Evolutionary conservation across 2,888 invertebrate species (phyloP), one percentile per base, ranked within the genome.

Genomic region (Heteromurus nitidus): DNA sequence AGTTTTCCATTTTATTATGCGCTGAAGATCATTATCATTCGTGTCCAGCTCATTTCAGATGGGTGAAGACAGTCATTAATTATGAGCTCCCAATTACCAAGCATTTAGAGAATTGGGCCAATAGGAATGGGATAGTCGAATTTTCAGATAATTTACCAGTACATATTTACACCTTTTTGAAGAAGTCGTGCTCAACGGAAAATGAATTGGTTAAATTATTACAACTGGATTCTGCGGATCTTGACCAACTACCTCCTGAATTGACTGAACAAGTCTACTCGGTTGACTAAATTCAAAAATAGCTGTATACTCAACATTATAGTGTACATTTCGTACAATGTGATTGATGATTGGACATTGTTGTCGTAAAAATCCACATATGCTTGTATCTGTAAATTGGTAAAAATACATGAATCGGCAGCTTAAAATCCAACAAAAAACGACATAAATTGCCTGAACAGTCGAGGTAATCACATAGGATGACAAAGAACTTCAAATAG

Each of bases 11-110:
- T 9, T 18, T 77, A 1, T 22, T 77, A 7, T 77, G 77, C 28
- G 77, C 77, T 13, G 77, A 77, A 16, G 77, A 77, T 53, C 77
- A 77, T 53, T 77, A 77, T 22, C 77, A 77, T 16, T 77, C 77
- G 11, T 77, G 77, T 42, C 77, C 77, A n/a, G 77, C 77, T 5
- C 77, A 77, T 31, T 77, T 77, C 28, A 5, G 77, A 50, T 69
- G 69, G 62, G 77, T 77, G 3, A 77, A 77, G 44, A 69, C 77
- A 20, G 64, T 77, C 3, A 77, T 77, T 9, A 77, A 77, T n/a
- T 77, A 77, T 31, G 77, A 77, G 11, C 69, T 77, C 28, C 77
- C 77, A 20, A 69, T 77, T 20, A 26, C 50, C 13, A 77, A 67
- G 20, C 77, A 69, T 0, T 7, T 69, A n/a, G 77, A 77, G 42